A percentile compares a stretch with the other conserved stretches of the same genome.
Conservation (phyloP, 2,797 vertebrate species). For the Remorina albescens region DNA sequence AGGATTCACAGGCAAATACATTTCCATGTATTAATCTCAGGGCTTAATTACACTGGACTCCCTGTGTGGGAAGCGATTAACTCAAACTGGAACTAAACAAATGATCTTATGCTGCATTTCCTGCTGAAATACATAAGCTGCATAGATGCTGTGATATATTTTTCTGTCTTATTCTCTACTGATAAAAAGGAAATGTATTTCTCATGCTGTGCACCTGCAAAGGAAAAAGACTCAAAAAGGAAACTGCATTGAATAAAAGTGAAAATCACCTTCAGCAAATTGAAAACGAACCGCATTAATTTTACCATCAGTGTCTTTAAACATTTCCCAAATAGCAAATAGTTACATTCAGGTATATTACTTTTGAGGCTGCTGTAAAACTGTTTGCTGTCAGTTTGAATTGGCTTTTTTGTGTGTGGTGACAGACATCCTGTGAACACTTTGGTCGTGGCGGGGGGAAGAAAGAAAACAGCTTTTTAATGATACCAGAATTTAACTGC, state of each 20-base stretch:
- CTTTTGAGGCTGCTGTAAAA: constrained; percentile 17
- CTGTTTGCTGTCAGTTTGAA: constrained; percentile 11
- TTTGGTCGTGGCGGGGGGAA: neutral
- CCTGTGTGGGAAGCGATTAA: constrained; percentile 80
- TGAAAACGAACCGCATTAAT: constrained; percentile 13
- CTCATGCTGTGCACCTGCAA: neutral
- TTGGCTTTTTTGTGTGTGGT: constrained; percentile 35
- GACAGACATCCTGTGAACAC: constrained; percentile 32
- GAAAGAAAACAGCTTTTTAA: constrained; percentile 36
- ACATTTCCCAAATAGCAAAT: constrained; percentile 28
- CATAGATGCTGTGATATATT: constrained; percentile 11
- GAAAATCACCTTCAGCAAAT: constrained; percentile 54
- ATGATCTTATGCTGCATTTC: constrained; percentile 76
- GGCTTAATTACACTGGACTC: constrained; percentile 85
- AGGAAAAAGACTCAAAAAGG: neutral
- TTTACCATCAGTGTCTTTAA: constrained; percentile 18
- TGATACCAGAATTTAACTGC: constrained; percentile 29
- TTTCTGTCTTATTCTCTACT: neutral
- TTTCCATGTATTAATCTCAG: constrained; percentile 84
- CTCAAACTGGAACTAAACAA: constrained; percentile 83
- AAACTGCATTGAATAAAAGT: constrained; percentile 31
- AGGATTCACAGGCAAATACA: constrained; percentile 79
- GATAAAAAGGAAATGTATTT: constrained; percentile 25
- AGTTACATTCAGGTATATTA: constrained; percentile 3
- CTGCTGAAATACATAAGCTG: constrained; percentile 21